These are phyloP conservation scores for Colinus virginianus DNA, from an alignment of 2,113 vertebrate species.

Conservation along the genomic window DNA sequence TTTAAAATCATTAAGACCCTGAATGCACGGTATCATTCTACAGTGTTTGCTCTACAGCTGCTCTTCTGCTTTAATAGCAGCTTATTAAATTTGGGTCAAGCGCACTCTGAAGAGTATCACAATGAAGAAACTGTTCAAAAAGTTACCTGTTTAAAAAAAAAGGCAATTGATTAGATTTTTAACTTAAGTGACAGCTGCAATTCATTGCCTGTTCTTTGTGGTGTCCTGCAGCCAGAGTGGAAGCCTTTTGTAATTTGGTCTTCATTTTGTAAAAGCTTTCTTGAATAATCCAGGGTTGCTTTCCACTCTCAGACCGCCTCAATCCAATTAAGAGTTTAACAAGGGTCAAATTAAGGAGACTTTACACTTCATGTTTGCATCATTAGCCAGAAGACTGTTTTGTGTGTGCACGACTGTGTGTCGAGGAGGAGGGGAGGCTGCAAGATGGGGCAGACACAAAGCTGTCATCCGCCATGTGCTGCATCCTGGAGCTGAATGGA, in stretches of 20 bases:
- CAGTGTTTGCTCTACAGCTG: slow-evolving; percentile 84
- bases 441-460: slow-evolving; percentile 71
- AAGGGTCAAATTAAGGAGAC: slow-evolving; percentile 92
- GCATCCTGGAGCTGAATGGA: slow-evolving; percentile 75
- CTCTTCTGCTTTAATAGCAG: slow-evolving; percentile 82
- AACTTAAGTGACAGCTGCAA: slow-evolving; percentile 84
- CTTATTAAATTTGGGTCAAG: slow-evolving; percentile 90
- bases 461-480: slow-evolving; percentile 77
- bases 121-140: slow-evolving; percentile 83
- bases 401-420: slow-evolving; percentile 71
- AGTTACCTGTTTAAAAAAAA: slow-evolving; percentile 79
- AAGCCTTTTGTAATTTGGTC: slow-evolving; percentile 81
- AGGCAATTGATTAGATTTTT: slow-evolving; percentile 84
- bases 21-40: slow-evolving; percentile 83
- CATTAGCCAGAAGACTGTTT: slow-evolving; percentile 80
- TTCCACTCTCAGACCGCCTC: slow-evolving; percentile 81
- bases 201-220: slow-evolving; percentile 79
- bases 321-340: slow-evolving; percentile 96
- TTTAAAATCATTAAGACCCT: slow-evolving; percentile 90
- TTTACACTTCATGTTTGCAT: slow-evolving; percentile 89
- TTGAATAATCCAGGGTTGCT: slow-evolving; percentile 84
- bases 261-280: slow-evolving; percentile 81
- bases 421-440: slow-evolving; percentile 66
- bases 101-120: slow-evolving; percentile 80
- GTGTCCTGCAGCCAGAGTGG: slow-evolving; percentile 78